Evolutionary conservation across 2,797 vertebrate species (phyloP), one percentile per base, ranked within the genome.

Genomic region (Podargus strigoides): DNA sequence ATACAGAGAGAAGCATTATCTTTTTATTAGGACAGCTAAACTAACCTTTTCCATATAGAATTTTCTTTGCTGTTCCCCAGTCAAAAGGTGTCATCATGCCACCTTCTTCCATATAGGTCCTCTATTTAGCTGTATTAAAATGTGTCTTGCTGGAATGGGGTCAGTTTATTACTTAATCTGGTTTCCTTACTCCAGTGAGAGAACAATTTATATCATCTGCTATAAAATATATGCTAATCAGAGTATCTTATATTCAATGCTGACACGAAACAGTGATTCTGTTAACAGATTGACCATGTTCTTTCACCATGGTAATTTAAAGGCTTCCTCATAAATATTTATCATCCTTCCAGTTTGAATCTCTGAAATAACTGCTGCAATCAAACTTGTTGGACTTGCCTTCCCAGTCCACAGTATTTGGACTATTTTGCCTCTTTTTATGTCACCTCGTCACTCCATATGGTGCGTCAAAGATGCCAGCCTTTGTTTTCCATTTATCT

Each of bases 261-360:
- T 87, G 52, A 52, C 63, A 70, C 5, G 39, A 72, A 73, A 81
- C 42, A 78, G 39, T 53, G 27, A 62, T 62, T 90, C 36, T 41
- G 81, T 63, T 90, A 74, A 49, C 39, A 88, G 85, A 68, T 9
- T 34, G 44, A 21, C 56, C 27, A 11, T 73, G 28, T 73, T 70
- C 47, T 92, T 94, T 87, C 55, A 67, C 67, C 36, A 41, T 53
- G 63, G 67, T 36, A 73, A 70, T 95, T 85, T 76, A 76, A 85
- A 92, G 63, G 10, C 34, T 90, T 94, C 60, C 36, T 90, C 34
- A 59, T 64, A 93, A 95, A 80, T 87, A 87, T 77, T 90, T 85
- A 76, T 80, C n/a, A 44, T 32, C 20, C 53, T 87, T 85, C 59
- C 68, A 67, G 21, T 52, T 42, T 26, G 52, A 76, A 82, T 52